Percentiles rank a stretch among this genome's conserved stretches.
Evolutionary conservation across 2,797 vertebrate species (phyloP).

Genomic region (Pangasius djambal): DNA sequence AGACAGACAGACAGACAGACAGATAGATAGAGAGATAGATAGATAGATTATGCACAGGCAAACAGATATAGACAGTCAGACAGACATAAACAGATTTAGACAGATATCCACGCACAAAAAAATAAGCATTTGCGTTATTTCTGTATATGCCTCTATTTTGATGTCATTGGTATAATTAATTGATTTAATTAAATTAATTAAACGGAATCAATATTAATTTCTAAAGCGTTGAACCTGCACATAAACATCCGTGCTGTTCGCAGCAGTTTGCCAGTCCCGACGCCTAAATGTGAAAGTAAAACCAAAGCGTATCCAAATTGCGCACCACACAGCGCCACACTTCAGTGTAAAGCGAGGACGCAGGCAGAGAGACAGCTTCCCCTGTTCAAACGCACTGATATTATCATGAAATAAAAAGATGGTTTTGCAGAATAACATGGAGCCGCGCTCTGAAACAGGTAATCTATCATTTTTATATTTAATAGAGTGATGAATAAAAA

Average conservation of each 20-base stretch:
- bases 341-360: background rate
- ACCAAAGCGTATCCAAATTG: background rate
- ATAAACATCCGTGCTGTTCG: background rate
- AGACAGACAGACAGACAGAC: too few relatives aligned
- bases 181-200: too few relatives aligned
- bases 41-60: background rate
- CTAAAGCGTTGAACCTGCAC: too few relatives aligned
- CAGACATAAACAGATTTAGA: too few relatives aligned
- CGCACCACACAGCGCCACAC: background rate
- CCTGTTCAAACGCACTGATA: too few relatives aligned
- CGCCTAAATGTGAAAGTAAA: constrained; percentile 36
- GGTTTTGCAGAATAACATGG: constrained; percentile 1
- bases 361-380: background rate
- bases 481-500: background rate
- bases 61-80: too few relatives aligned
- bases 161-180: background rate
- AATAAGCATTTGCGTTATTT: background rate
- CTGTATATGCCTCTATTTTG: background rate
- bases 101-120: background rate
- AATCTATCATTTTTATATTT: background rate
- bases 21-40: background rate
- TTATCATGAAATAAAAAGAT: background rate
- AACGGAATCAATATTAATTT: background rate
- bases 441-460: constrained; percentile 9
- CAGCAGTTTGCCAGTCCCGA: background rate